Evolutionary conservation across 2,797 vertebrate species (phyloP).

Genomic region (Neosalanx taihuensis): DNA sequence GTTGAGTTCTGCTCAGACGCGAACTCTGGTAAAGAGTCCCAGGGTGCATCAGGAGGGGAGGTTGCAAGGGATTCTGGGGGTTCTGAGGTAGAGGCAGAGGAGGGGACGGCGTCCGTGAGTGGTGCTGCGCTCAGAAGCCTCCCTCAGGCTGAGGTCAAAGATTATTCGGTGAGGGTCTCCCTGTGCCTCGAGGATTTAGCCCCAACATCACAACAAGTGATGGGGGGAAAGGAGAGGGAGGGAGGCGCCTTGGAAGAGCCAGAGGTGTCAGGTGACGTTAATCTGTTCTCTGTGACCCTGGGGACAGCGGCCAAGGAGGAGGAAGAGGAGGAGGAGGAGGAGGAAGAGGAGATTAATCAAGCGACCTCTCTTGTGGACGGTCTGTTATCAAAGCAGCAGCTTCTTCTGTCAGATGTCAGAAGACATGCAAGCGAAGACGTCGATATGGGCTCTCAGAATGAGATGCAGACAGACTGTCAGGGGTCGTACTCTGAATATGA

Average conservation of each 20-base stretch:
- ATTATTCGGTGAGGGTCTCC: neutral
- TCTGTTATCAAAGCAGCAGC: neutral
- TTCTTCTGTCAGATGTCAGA: neutral
- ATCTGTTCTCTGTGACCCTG: constrained; percentile 57
- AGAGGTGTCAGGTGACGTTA: constrained; percentile 33
- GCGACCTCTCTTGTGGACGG: constrained; percentile 9
- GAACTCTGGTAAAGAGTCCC: constrained; percentile 14
- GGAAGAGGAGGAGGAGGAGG: neutral
- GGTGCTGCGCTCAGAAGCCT: neutral
- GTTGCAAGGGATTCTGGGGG: neutral
- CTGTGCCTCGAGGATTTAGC: neutral
- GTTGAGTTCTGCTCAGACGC: constrained; percentile 17
- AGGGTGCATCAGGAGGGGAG: neutral
- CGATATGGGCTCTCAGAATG: constrained; percentile 4
- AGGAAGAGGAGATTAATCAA: constrained; percentile 24
- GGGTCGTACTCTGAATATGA: neutral
- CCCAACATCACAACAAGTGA: neutral
- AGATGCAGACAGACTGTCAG: neutral
- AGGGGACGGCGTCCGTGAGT: neutral
- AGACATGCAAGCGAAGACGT: neutral
- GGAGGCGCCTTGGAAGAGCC: neutral
- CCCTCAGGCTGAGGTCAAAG: neutral
- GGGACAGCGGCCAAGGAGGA: constrained; percentile 7
- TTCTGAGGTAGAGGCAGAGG: neutral
- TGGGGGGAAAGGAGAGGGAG: neutral